Evolutionary conservation across 2,797 vertebrate species (phyloP).

Genomic region (Coranthus polyacanthus): DNA sequence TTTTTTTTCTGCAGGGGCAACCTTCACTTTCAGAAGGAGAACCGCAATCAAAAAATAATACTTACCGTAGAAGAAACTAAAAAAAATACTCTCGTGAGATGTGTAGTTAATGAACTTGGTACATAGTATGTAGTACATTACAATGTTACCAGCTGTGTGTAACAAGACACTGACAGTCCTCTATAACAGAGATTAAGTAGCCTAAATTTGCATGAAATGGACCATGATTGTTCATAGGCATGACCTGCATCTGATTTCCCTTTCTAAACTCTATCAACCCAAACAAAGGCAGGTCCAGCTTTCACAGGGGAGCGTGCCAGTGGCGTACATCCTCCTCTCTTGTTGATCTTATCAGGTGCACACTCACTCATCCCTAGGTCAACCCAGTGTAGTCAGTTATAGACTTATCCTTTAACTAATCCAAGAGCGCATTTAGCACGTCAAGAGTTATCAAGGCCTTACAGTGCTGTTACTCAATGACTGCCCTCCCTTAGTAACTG

Average conservation of each 20-base stretch:
- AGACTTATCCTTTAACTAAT: conserved; percentile 53
- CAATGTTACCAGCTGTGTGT: not conserved
- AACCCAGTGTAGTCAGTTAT: conserved; percentile 35
- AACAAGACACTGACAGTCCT: no score
- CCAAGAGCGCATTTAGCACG: conserved; percentile 16
- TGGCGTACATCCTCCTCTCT: not conserved
- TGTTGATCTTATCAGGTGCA: conserved; percentile 2
- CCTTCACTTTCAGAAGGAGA: not conserved
- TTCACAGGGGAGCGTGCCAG: no score
- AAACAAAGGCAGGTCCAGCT: not conserved
- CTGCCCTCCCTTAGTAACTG: not conserved
- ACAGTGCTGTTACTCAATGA: not conserved
- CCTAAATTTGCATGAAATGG: not conserved
- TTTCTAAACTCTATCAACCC: not conserved
- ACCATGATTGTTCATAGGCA: not conserved
- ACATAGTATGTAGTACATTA: not conserved
- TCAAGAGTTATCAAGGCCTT: conserved; percentile 8
- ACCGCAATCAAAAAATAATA: not conserved
- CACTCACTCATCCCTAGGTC: conserved; percentile 1
- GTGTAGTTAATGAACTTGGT: not conserved
- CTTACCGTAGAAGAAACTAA: not conserved
- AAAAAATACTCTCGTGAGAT: not conserved
- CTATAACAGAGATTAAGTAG: not conserved
- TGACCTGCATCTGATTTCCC: not conserved
- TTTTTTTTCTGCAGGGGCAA: no score